Percentiles rank a stretch among this genome's conserved stretches.
phyloP scores from a whole-genome alignment of 2,797 vertebrate species.

The Pteropus rufus region DNA sequence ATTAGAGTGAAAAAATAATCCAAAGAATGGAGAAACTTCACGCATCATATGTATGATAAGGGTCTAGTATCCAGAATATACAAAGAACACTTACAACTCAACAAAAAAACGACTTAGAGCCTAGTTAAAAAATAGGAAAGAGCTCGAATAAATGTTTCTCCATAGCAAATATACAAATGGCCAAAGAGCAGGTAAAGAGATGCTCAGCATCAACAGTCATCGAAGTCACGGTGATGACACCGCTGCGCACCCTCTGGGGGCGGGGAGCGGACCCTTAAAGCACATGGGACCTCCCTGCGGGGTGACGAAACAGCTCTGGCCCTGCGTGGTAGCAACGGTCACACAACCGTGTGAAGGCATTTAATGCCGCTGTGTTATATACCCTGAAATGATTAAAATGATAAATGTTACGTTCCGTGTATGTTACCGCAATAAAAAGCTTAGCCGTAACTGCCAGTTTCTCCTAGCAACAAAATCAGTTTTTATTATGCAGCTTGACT shows the following conservation, averaged over 20 bases:
- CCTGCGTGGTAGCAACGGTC: too few species aligned
- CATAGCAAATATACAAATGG: neutral
- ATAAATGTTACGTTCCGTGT: neutral
- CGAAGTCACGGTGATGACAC: fast-evolving
- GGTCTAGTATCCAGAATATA: neutral
- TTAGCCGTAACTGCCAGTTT: neutral
- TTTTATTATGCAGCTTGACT: neutral
- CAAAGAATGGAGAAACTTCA: neutral
- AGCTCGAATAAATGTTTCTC: neutral
- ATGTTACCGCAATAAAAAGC: neutral
- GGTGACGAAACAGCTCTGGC: neutral
- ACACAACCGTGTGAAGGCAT: fast-evolving
- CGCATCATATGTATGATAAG: too few species aligned
- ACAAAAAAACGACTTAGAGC: neutral
- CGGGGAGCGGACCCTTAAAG: too few species aligned
- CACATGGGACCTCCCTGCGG: fast-evolving
- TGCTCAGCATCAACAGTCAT: neutral
- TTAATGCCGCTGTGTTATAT: fast-evolving
- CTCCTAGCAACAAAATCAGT: neutral
- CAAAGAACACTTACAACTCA: neutral
- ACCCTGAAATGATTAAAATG: neutral
- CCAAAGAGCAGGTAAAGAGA: fast-evolving
- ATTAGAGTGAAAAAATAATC: neutral
- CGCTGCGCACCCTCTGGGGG: fast-evolving
- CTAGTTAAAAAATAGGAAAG: neutral